phyloP scores from a whole-genome alignment of 2,797 vertebrate genomes.

The Nannoperca obscura region DNA sequence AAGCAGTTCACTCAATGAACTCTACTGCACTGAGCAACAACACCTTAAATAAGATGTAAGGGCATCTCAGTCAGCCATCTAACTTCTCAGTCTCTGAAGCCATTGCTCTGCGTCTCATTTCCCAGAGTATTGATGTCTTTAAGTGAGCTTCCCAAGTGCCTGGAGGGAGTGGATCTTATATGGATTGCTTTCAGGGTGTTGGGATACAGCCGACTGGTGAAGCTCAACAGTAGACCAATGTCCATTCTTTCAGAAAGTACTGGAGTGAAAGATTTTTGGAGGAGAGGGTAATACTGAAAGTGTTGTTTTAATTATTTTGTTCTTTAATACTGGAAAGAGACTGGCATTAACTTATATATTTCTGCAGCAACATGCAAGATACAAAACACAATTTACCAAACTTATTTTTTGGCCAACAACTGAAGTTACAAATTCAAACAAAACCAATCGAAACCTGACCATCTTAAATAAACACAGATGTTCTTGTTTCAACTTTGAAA shows the following conservation, averaged over 20 bases:
- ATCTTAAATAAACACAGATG: neutral
- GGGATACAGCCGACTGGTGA: conserved; percentile 48
- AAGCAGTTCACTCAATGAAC: conserved; percentile 62
- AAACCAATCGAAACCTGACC: neutral
- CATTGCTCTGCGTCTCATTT: conserved; percentile 84
- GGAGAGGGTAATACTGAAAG: neutral
- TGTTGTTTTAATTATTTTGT: neutral
- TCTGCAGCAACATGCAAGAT: neutral
- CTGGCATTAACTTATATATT: neutral
- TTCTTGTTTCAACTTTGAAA: neutral
- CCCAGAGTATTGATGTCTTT: conserved; percentile 80
- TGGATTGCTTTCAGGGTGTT: conserved; percentile 69
- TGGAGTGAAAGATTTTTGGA: conserved; percentile 4
- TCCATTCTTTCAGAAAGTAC: conserved; percentile 26
- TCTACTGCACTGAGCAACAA: conserved; percentile 55
- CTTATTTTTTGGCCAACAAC: neutral
- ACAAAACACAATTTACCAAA: neutral
- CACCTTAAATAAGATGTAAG: conserved; percentile 80
- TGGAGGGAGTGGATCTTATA: conserved; percentile 69
- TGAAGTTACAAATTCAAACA: neutral
- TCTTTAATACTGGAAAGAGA: neutral
- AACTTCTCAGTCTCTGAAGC: conserved; percentile 68
- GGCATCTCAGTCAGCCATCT: conserved; percentile 71
- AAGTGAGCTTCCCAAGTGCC: conserved; percentile 76
- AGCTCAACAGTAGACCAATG: conserved; percentile 24